These are phyloP conservation scores for Eleutherodactylus coqui DNA, from an alignment of 2,797 vertebrate genomes.

Conservation along the genomic window DNA sequence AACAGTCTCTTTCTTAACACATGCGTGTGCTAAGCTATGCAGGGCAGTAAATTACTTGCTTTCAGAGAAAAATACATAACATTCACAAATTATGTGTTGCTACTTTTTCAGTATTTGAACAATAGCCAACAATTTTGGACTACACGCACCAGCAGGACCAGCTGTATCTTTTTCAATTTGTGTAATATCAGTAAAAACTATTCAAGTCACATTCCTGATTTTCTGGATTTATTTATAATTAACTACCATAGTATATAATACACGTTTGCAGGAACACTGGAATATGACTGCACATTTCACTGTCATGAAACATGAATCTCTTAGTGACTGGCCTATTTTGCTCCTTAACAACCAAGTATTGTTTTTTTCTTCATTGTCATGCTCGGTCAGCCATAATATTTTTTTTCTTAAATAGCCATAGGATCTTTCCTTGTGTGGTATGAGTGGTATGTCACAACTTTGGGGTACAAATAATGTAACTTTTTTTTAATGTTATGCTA, in stretches of 20 bases:
- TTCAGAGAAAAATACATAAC: neutral
- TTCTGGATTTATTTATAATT: neutral
- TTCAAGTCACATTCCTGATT: conserved; percentile 26
- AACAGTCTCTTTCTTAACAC: neutral
- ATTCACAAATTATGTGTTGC: neutral
- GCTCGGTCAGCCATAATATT: too few species aligned
- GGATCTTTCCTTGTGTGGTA: too few species aligned
- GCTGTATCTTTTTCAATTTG: conserved; percentile 11
- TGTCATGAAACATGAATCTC: neutral
- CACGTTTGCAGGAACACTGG: neutral
- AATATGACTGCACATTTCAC: neutral
- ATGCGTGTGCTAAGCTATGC: neutral
- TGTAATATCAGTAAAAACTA: neutral
- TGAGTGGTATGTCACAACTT: too few species aligned
- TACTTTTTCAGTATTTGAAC: neutral
- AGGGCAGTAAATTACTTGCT: neutral
- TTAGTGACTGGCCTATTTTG: too few species aligned
- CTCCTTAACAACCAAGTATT: too few species aligned
- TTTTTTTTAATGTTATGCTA: too few species aligned
- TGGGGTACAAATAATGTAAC: too few species aligned
- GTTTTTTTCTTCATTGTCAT: too few species aligned
- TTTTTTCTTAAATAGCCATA: too few species aligned
- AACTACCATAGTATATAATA: neutral
- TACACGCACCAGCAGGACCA: neutral
- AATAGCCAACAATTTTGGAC: neutral